Base-by-base conservation (phyloP, 2,888 invertebrate genomes). In the Actias luna region DNA sequence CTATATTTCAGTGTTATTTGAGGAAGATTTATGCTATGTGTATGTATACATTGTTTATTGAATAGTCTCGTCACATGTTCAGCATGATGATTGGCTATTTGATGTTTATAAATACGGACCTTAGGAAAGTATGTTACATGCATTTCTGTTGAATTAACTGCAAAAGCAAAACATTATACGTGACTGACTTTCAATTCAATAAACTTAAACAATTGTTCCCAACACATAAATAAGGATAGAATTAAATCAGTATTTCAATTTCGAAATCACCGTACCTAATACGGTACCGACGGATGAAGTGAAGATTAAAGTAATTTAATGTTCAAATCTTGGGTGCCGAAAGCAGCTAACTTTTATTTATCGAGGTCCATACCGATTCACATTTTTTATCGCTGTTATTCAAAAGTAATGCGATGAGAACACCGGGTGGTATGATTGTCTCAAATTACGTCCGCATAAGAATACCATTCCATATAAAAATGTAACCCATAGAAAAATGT, bases 381-480 rank as follows among this genome's bases (percentile, higher is more conserved):
- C 67, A 59, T 70, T 80, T 80, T 87, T 85, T 85, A 79, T 71
- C 64, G 67, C 71, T 73, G 78, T 82, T 82, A 83, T 81, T 82
- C 77, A 82, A 80, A 78, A 73, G 75, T 80, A 80, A 84, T 80
- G 79, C 75, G 74, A 70, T 74, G 68, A 69, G 71, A 77, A 69
- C 75, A 74, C 75, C 78, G 66, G 86, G 82, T 85, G 88, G 83
- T 74, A 67, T 69, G 78, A 76, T 79, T 80, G 77, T 86, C 83
- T 88, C 79, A 79, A 82, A 87, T 87, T 85, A 85, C 84, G 67
- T 71, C 70, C 69, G 72, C 64, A 70, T 66, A 66, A 69, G 69
- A 70, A 65, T 46, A 60, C 66, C 52, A 65, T 64, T 63, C 63
- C n/a, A n/a, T 59, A 58, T 52, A 58, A 31, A 60, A 60, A 39